Evolutionary conservation across 2,113 vertebrate species (phyloP).

Genomic region (Amphiprion percula): DNA sequence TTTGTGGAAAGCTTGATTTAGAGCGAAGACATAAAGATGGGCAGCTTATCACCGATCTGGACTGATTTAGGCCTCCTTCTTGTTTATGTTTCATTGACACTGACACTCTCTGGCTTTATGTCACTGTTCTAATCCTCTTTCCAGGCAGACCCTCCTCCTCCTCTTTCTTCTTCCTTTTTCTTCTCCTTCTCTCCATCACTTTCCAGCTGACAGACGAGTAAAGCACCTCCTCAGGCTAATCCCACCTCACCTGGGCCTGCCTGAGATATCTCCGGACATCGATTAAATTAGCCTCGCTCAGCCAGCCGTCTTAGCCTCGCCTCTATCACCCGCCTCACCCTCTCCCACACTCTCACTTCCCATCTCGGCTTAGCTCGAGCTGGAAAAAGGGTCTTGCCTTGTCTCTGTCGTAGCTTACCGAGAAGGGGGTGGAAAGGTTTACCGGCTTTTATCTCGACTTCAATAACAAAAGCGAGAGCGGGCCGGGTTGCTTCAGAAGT

Average conservation of each 20-base stretch:
- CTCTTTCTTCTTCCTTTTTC: background rate
- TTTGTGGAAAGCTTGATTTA: background rate
- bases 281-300: slow-evolving; percentile 44
- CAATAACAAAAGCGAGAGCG: slow-evolving; percentile 1
- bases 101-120: slow-evolving; percentile 42
- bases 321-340: background rate
- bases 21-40: background rate
- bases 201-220: slow-evolving; percentile 23
- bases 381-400: background rate
- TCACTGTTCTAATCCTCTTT: slow-evolving; percentile 56
- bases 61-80: slow-evolving; percentile 3
- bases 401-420: background rate
- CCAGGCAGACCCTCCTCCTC: slow-evolving; percentile 13
- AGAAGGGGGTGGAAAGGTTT: slow-evolving; percentile 1
- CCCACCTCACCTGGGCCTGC: slow-evolving; percentile 15
- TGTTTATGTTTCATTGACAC: slow-evolving; percentile 45
- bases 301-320: slow-evolving; percentile 22
- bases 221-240: slow-evolving; percentile 43
- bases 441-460: background rate
- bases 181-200: background rate
- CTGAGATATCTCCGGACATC: slow-evolving; percentile 52
- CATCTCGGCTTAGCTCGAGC: slow-evolving; percentile 6
- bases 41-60: background rate
- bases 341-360: slow-evolving; percentile 1
- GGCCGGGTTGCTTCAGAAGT: background rate